Evolutionary conservation across 2,888 invertebrate genomes (phyloP).

Genomic region (Deilephila porcellus): DNA sequence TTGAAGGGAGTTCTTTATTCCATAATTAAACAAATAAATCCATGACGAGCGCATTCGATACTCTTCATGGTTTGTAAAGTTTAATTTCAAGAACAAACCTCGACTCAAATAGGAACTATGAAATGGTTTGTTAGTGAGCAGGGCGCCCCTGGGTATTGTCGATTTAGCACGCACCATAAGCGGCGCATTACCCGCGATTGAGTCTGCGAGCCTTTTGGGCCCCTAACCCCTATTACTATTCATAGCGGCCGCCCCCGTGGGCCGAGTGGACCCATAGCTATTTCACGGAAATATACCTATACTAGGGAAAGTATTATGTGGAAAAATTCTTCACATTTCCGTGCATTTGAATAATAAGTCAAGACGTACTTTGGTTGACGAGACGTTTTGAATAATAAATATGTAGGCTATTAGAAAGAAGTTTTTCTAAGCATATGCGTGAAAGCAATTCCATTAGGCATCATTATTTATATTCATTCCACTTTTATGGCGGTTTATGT

Average conservation of each 20-base stretch:
- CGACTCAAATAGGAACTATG: constrained; percentile 62
- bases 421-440: not conserved
- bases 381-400: constrained; percentile 7
- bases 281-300: constrained; percentile 48
- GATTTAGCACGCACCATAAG: constrained; percentile 84
- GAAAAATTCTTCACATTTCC: constrained; percentile 55
- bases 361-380: not conserved
- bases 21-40: constrained; percentile 33
- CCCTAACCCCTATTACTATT: constrained; percentile 78
- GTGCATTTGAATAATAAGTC: constrained; percentile 50
- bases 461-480: not conserved
- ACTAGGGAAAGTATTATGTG: constrained; percentile 60
- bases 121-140: constrained; percentile 68
- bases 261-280: constrained; percentile 59
- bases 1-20: not conserved
- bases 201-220: constrained; percentile 37
- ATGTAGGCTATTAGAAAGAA: not conserved
- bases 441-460: not conserved
- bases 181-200: constrained; percentile 65
- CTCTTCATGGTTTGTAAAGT: constrained; percentile 56
- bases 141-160: constrained; percentile 73
- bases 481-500: not conserved
- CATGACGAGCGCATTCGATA: constrained; percentile 27
- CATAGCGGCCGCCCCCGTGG: constrained; percentile 70
- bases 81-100: constrained; percentile 66